Evolutionary conservation across 2,797 vertebrate genomes (phyloP).

Genomic region (Lacerta bilineata): DNA sequence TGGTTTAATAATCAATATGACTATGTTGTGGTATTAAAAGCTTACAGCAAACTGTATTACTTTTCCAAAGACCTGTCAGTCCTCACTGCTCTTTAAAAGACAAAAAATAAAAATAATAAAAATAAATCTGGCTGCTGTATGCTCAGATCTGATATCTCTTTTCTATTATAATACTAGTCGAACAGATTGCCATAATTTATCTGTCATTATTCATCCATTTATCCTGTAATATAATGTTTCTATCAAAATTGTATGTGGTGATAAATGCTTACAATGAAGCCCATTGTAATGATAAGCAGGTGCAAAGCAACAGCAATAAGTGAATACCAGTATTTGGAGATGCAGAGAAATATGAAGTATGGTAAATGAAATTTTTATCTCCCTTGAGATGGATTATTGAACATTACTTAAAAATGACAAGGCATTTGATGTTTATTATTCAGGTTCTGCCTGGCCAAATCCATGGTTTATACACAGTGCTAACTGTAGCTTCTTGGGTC

Average conservation of each 20-base stretch:
- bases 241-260: conserved; percentile 15
- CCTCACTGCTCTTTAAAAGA: conserved; percentile 27
- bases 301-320: conserved; percentile 30
- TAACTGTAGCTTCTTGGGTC: background rate
- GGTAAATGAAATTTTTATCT: conserved; percentile 32
- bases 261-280: conserved; percentile 33
- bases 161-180: conserved; percentile 19
- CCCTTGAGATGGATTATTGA: conserved; percentile 4
- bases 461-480: background rate
- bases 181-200: conserved; percentile 23
- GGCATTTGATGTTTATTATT: conserved; percentile 11
- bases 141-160: conserved; percentile 41
- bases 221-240: conserved; percentile 34
- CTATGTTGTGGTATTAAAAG: conserved; percentile 31
- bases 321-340: conserved; percentile 28
- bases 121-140: conserved; percentile 3
- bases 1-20: conserved; percentile 44
- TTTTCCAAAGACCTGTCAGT: conserved; percentile 31
- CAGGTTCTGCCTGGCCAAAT: background rate
- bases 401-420: conserved; percentile 8
- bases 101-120: background rate
- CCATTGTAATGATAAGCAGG: conserved; percentile 33
- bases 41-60: conserved; percentile 17
- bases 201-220: conserved; percentile 44
- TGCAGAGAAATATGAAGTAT: conserved; percentile 11